Evolutionary conservation across 2,888 invertebrate genomes (phyloP).

Genomic region (Drosophila nr. fundita): DNA sequence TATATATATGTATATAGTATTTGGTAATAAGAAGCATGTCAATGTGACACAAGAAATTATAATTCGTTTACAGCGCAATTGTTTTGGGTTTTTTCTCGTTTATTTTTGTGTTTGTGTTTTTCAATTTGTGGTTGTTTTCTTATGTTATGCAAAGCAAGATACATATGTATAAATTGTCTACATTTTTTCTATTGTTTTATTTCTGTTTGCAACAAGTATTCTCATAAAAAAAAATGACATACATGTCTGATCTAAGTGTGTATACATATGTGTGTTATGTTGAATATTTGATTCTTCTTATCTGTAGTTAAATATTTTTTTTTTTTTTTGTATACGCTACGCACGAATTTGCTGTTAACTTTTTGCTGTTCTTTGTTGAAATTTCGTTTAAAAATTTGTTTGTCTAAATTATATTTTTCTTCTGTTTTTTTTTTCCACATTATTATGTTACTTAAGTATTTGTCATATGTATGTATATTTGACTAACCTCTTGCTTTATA

Average conservation of each 20-base stretch:
- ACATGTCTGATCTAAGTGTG: slow-evolving; percentile 1
- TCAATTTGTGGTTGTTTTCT: slow-evolving; percentile 2
- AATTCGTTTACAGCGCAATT: slow-evolving; percentile 74
- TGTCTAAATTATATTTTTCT: slow-evolving; percentile 11
- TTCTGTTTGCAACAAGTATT: not conserved
- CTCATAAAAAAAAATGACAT: not conserved
- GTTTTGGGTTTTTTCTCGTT: slow-evolving; percentile 4
- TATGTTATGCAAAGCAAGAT: slow-evolving; percentile 55
- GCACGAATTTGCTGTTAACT: slow-evolving; percentile 82
- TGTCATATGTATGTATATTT: slow-evolving; percentile 68
- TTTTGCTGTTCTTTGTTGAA: slow-evolving; percentile 75
- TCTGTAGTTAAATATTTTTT: slow-evolving; percentile 9
- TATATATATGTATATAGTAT: slow-evolving; percentile 35
- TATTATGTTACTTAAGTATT: slow-evolving; percentile 51
- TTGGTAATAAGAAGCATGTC: slow-evolving; percentile 69
- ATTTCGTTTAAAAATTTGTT: slow-evolving; percentile 67
- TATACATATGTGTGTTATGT: slow-evolving; percentile 1
- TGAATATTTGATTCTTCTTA: slow-evolving; percentile 12
- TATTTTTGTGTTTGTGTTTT: not conserved
- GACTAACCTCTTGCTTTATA: slow-evolving; percentile 43
- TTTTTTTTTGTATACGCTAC: slow-evolving; percentile 67
- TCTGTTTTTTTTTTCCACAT: slow-evolving; percentile 1
- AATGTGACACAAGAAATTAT: slow-evolving; percentile 72
- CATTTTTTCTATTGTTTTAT: not conserved
- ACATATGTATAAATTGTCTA: slow-evolving; percentile 34